These are phyloP conservation scores for Nautilus pompilius DNA, from an alignment of 1,140 invertebrate species.

Conservation along the genomic window DNA sequence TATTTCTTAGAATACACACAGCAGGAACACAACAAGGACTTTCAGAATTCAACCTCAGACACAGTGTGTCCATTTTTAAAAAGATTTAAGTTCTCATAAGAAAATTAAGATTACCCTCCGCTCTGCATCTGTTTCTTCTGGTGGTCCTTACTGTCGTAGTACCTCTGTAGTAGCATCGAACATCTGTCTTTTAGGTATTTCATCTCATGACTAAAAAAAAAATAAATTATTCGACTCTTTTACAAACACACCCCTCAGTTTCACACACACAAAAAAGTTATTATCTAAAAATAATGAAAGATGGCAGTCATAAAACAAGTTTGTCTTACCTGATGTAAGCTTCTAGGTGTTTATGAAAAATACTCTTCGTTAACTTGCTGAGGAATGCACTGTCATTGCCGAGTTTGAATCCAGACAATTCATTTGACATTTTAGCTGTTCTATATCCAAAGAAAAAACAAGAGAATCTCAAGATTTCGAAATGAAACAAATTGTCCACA, in stretches of 20 bases:
- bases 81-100: neutral
- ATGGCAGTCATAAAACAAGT: neutral
- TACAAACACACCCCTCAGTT: neutral
- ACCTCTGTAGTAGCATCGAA: conserved; percentile 72
- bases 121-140: conserved; percentile 83
- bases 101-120: conserved; percentile 64
- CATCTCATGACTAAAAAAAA: conserved; percentile 67
- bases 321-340: conserved; percentile 69
- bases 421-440: conserved; percentile 71
- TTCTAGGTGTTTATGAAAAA: conserved; percentile 78
- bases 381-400: conserved; percentile 78
- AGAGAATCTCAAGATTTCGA: conserved; percentile 6
- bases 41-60: neutral
- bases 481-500: no score
- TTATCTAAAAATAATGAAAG: neutral
- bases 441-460: conserved; percentile 42
- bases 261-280: neutral
- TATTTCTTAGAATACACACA: no score
- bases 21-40: neutral
- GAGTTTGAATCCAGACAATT: conserved; percentile 72
- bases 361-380: conserved; percentile 71
- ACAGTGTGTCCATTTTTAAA: neutral
- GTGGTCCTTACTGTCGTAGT: conserved; percentile 92
- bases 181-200: conserved; percentile 75
- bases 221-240: conserved; percentile 14